Conservation (phyloP, 1,140 invertebrate genomes). For the Anastrepha ludens region DNA sequence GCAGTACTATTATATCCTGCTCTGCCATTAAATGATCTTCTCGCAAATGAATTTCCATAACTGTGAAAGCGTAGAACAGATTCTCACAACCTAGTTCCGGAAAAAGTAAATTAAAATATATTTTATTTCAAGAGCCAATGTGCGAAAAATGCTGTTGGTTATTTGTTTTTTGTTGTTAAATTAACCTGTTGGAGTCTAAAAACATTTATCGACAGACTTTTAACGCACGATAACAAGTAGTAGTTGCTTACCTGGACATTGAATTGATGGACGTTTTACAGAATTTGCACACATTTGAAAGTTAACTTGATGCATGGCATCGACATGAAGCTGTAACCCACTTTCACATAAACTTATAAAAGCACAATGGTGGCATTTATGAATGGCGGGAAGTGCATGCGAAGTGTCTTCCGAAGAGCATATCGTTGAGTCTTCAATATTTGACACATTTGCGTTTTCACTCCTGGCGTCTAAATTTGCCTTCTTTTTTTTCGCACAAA, state of each 20-base stretch:
- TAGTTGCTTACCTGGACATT: conserved; percentile 53
- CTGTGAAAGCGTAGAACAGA: conserved; percentile 74
- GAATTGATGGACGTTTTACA: not conserved
- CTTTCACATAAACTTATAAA: conserved; percentile 54
- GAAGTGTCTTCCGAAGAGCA: not conserved
- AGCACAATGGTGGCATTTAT: conserved; percentile 53
- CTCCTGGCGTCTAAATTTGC: not conserved
- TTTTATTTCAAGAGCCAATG: no score
- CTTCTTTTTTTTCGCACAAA: not conserved
- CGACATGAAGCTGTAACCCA: conserved; percentile 35
- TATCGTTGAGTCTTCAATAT: not conserved
- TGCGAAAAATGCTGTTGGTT: no score
- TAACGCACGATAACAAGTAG: not conserved
- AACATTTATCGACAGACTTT: no score
- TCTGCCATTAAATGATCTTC: conserved; percentile 74
- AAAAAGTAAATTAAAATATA: not conserved
- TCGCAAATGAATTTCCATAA: conserved; percentile 74
- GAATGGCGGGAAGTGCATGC: not conserved
- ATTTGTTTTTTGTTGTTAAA: no score
- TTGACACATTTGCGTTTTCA: not conserved
- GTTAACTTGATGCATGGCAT: not conserved
- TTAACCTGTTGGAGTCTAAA: no score
- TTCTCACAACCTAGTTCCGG: conserved; percentile 73
- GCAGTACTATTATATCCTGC: conserved; percentile 65
- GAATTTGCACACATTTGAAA: not conserved